Base-by-base conservation (phyloP, 64 coral and sea anemone species). In the Catalaphyllia jardinei region DNA sequence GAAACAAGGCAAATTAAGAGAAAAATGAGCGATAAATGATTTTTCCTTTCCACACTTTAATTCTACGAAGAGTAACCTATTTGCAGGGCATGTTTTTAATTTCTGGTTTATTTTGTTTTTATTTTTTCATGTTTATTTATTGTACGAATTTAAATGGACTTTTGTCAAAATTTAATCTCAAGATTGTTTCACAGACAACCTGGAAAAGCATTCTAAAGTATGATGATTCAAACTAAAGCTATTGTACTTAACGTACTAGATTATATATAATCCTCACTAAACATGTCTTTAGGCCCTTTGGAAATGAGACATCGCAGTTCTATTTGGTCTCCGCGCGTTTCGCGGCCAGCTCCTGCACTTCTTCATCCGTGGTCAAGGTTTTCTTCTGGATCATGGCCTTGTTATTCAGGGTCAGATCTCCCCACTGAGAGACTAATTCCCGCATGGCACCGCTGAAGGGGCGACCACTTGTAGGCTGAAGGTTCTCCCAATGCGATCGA, bases 331-430 rank as follows among this genome's bases (percentile, higher is more conserved):
- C 50, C 9, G 76, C 50, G 50, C 20, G 46, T 79, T 52, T 55
- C 5, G 76, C 42, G 7, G 42, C 76, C 22, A 79, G n/a, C 51
- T 79, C 9, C 24, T 79, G 50, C 12, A 79, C 49, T 79, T 79
- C 76, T 27, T 79, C 76, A 1, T 57, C 76, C 5, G 76, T 79
- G 51, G 76, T 79, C 76, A 55, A 29, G 29, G 51, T 25, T 29
- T 79, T 79, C 22, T 79, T 17, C 24, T 79, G 76, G 13, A 28
- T 22, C 76, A 79, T 79, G n/a, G 24, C 25, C 46, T 79, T 79
- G 49, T 50, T 50, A 22, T 9, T 18, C 74, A 77, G 20, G 8
- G 35, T 49, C 7, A 77, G 74, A 22, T 77, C 20, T 46, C 20
- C 74, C 74, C 74, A 79, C 25, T 79, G 49, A 13, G 46, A 29